A percentile compares a stretch with the other conserved stretches of the same genome.
These are phyloP conservation scores for Caenorhabditis sp. DNA, from an alignment of 2,888 invertebrate species.

Conservation along the genomic window DNA sequence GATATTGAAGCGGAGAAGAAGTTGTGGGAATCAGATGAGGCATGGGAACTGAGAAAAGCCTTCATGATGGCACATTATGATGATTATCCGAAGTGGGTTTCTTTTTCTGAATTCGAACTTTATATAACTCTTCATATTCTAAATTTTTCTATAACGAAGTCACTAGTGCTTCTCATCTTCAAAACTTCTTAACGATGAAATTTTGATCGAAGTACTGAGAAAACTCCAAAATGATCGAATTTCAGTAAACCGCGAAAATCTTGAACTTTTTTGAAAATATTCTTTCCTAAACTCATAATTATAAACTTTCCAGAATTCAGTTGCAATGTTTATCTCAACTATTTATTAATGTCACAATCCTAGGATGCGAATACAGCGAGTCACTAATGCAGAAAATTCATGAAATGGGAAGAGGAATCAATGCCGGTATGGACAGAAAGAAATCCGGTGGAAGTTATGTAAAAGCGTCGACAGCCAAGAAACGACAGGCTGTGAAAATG, in stretches of 20 bases:
- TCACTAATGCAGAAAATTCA: conserved; percentile 42
- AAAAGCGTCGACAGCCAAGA: conserved; percentile 39
- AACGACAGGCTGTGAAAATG: conserved; percentile 30
- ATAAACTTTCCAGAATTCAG: conserved; percentile 46
- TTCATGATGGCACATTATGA: conserved; percentile 51
- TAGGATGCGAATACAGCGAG: conserved; percentile 50
- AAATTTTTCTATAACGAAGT: no score
- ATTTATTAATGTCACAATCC: conserved; percentile 50
- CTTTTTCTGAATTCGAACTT: no score
- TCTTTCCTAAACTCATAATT: no score
- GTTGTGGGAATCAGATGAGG: conserved; percentile 45
- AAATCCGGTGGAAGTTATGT: conserved; percentile 27
- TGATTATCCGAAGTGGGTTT: conserved; percentile 39
- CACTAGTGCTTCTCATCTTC: no score
- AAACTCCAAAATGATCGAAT: no score
- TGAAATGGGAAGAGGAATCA: conserved; percentile 45
- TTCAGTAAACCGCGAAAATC: no score
- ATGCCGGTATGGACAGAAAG: background rate
- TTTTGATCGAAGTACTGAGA: no score
- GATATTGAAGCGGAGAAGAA: conserved; percentile 46
- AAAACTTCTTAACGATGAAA: no score
- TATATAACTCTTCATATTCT: no score
- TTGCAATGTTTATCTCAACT: conserved; percentile 51
- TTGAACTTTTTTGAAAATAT: background rate
- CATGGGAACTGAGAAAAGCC: conserved; percentile 45